Evolutionary conservation across 2,113 vertebrate species (phyloP), one percentile per base, ranked within the genome.

Genomic region (Pachyramphus minor): DNA sequence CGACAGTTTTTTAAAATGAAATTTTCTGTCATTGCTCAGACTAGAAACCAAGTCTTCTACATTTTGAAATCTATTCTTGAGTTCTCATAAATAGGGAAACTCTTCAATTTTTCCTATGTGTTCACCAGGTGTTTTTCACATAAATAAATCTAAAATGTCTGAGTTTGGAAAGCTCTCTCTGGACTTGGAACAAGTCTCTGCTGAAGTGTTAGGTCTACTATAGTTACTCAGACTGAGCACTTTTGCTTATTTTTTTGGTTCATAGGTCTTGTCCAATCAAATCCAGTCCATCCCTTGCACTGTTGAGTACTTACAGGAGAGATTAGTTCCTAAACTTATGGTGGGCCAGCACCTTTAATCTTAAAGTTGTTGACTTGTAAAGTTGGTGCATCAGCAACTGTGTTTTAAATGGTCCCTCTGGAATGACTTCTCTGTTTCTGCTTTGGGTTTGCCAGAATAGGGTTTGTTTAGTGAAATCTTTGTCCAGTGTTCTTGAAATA

Each of bases 81-180:
- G 56, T 87, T 64, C 66, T 94, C 23, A 25, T 74, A 78, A 72
- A 64, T 80, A 90, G 91, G 79, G 92, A 93, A 82, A 62, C 37
- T 62, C 18, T 90, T 96, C 92, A 96, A 0, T 89, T 92, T 97
- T 94, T 96, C 95, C 96, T 95, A 96, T 96, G 44, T 86, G 25
- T 84, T 94, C 90, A 90, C 90, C 92, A 96, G 96, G 90, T 96
- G 92, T 72, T 94, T 86, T 93, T 92, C 44, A 82, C 76, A 95
- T 90, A 91, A 77, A 91, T 92, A 88, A 86, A 72, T 90, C 52
- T 78, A 31, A 92, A 94, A 81, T 60, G 73, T 27, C 53, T 87
- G 63, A 41, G n/a, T 78, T 84, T 96, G 83, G 92, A 94, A 95
- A 87, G 50, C 39, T 90, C 60, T 60, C 6, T 44, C 56, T 75